phyloP scores from a whole-genome alignment of 92 coral and sea anemone genomes.

The Diadumene lineata region DNA sequence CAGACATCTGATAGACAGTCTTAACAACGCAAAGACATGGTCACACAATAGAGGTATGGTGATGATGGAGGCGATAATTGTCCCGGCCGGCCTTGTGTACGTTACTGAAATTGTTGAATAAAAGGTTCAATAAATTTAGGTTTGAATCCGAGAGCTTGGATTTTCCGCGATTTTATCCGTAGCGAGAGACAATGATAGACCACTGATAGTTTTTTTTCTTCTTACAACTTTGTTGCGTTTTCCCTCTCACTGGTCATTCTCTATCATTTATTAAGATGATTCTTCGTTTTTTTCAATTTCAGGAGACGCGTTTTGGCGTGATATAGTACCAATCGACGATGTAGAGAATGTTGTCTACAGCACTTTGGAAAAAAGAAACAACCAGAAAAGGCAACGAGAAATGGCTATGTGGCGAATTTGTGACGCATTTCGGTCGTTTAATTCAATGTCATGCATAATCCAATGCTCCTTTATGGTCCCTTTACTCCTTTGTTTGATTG shows the following conservation, averaged over 20 bases:
- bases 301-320: not conserved
- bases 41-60: conserved; percentile 3
- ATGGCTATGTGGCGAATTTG: not conserved
- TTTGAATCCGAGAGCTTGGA: no score
- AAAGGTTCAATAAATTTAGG: no score
- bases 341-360: conserved; percentile 2
- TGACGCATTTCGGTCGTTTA: not conserved
- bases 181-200: no score
- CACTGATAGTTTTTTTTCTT: no score
- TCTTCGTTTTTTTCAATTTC: not conserved
- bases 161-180: no score
- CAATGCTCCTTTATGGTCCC: not conserved
- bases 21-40: conserved; percentile 34
- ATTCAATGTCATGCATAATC: not conserved
- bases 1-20: conserved; percentile 33
- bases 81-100: no score
- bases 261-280: no score
- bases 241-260: no score
- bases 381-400: not conserved
- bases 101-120: no score
- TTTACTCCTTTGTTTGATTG: not conserved
- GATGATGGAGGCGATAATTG: no score
- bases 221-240: no score
- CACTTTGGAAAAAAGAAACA: conserved; percentile 1
- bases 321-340: conserved; percentile 6